These are phyloP conservation scores for Luperina testacea DNA, from an alignment of 2,888 invertebrate genomes.

Conservation along the genomic window DNA sequence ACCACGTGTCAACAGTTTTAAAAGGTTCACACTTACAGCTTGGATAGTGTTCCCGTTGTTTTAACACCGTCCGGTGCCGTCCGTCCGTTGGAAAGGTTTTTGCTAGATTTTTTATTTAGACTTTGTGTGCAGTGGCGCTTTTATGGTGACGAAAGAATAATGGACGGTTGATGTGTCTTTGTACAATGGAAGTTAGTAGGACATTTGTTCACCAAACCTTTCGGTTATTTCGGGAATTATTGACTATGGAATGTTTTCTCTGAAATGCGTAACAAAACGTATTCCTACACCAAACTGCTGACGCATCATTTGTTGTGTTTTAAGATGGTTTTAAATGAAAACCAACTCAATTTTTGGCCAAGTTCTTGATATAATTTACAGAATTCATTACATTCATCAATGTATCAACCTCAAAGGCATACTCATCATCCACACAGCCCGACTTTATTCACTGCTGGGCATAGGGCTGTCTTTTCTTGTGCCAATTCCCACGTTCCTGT, in stretches of 20 bases:
- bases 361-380: not conserved
- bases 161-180: constrained; percentile 31
- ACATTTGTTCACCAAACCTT: constrained; percentile 4
- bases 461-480: not conserved
- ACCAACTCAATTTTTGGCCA: not conserved
- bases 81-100: constrained; percentile 21
- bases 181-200: constrained; percentile 19
- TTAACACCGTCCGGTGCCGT: constrained; percentile 22
- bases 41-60: constrained; percentile 39
- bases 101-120: constrained; percentile 8
- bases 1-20: constrained; percentile 59
- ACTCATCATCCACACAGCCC: not conserved
- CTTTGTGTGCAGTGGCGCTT: constrained; percentile 27
- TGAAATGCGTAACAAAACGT: not conserved
- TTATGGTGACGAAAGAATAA: constrained; percentile 28
- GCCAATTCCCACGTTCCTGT: not conserved
- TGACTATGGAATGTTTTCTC: constrained; percentile 6
- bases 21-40: constrained; percentile 45
- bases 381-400: not conserved
- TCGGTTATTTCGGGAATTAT: not conserved
- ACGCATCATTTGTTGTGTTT: not conserved
- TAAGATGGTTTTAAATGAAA: not conserved
- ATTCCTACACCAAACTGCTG: not conserved
- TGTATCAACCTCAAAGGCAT: not conserved
- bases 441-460: not conserved